These are phyloP conservation scores for Crotalus horridus DNA, from an alignment of 2,113 vertebrate species.

Conservation along the genomic window DNA sequence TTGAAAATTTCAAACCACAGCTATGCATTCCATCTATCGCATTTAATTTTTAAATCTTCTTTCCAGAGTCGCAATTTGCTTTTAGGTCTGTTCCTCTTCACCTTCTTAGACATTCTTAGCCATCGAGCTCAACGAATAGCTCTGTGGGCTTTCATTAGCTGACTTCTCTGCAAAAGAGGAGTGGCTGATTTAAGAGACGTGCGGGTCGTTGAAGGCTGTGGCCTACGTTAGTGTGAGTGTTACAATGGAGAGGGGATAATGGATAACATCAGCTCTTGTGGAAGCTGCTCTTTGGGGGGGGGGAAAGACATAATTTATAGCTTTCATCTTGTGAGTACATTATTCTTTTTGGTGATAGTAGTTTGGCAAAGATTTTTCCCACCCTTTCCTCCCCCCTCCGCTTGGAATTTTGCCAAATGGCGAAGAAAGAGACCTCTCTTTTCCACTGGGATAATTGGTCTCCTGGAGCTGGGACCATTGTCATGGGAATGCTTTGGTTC, in stretches of 20 bases:
- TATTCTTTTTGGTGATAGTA: constrained; percentile 38
- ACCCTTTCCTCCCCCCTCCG: background rate
- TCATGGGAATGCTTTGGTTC: background rate
- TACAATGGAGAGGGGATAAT: constrained; percentile 53
- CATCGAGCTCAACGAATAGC: constrained; percentile 18
- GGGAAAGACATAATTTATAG: constrained; percentile 24
- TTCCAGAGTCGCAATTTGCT: constrained; percentile 6
- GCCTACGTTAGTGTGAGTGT: background rate
- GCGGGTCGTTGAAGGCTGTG: constrained; percentile 23
- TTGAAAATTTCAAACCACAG: background rate
- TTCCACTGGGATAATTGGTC: constrained; percentile 8
- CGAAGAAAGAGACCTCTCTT: constrained; percentile 19
- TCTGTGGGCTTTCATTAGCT: constrained; percentile 26
- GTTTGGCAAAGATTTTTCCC: constrained; percentile 39
- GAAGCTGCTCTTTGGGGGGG: constrained; percentile 45
- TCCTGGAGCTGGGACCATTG: background rate
- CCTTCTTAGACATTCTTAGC: constrained; percentile 22
- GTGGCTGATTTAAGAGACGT: constrained; percentile 29
- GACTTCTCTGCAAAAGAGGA: constrained; percentile 40
- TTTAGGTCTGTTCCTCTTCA: background rate
- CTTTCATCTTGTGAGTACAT: constrained; percentile 26
- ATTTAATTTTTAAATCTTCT: constrained; percentile 3
- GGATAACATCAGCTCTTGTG: constrained; percentile 50
- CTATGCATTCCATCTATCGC: background rate
- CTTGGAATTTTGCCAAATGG: constrained; percentile 25